A percentile compares a stretch with the other conserved stretches of the same genome.
These are phyloP conservation scores for Ruditapes philippinarum DNA, from an alignment of 1,140 invertebrate genomes.

Conservation along the genomic window DNA sequence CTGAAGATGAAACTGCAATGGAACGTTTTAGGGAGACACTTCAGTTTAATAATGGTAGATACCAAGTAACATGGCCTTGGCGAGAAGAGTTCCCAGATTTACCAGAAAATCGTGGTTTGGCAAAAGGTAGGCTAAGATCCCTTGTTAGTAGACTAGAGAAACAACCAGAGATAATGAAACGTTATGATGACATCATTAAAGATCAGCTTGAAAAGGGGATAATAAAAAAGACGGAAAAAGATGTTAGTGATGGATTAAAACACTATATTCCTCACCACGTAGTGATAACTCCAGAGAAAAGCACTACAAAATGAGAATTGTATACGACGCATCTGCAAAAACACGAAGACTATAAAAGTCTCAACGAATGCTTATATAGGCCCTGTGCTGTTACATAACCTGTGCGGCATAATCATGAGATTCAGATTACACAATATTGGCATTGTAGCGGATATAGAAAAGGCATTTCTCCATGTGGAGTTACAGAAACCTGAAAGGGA, in stretches of 20 bases:
- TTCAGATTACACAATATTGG: background rate
- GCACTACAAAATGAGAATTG: background rate
- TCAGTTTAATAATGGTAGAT: background rate
- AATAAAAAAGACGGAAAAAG: background rate
- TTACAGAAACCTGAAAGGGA: background rate
- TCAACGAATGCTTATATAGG: no score
- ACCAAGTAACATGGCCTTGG: background rate
- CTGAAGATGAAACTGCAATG: background rate
- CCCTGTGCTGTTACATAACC: no score
- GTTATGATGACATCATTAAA: slow-evolving; percentile 9
- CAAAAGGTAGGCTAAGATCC: no score
- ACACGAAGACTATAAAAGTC: no score
- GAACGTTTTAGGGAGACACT: background rate
- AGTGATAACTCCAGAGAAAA: slow-evolving; percentile 22
- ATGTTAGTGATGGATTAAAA: background rate
- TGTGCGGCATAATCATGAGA: background rate
- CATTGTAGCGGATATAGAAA: slow-evolving; percentile 23
- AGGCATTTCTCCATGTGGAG: slow-evolving; percentile 37
- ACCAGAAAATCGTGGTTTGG: background rate
- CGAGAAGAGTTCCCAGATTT: background rate
- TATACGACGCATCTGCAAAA: background rate
- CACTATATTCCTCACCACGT: slow-evolving; percentile 28
- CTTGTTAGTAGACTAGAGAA: background rate
- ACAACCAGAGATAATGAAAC: background rate
- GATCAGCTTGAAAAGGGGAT: slow-evolving; percentile 22